Evolutionary conservation across 2,888 invertebrate species (phyloP), one percentile per base, ranked within the genome.

Genomic region (Leptothorax acervorum): DNA sequence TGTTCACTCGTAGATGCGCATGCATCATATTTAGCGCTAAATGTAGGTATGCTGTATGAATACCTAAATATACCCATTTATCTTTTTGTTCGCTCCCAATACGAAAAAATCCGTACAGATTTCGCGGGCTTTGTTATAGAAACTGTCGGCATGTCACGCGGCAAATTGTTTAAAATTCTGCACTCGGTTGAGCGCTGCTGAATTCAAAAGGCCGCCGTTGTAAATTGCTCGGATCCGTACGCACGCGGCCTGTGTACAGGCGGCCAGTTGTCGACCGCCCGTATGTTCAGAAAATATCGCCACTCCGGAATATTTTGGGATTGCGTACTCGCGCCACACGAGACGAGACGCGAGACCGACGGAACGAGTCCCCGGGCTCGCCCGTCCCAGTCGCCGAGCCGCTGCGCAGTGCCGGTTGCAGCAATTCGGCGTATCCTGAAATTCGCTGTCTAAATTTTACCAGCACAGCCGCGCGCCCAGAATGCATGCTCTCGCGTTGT

Each of bases 161-260:
- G 73, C 76, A 71, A 82, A 84, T 87, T 87, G 88, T 88, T 90
- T 90, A 84, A 91, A 91, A 91, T 91, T 91, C 92, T 71, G 85
- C 81, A 55, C 63, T 35, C 86, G 86, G 75, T 66, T 55, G 83
- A 71, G 63, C 84, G 85, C 79, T 85, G 87, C 87, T 90, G 87
- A 90, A 90, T 91, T 90, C 88, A 90, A 89, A 90, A 84, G 85
- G 74, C 63, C 74, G 82, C 82, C 71, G 87, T 86, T 87, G 90
- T 90, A 89, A 89, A 91, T 91, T 88, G 88, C 62, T 65, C 73
- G 51, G 57, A 65, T 57, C 68, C 73, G 51, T 51, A 65, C 66
- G 65, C 71, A 55, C 83, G 79, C 78, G 63, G 75, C 15, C 31
- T 82, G 55, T 53, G 76, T 74, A 68, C 60, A 45, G 28, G 23